Evolutionary conservation across 2,888 invertebrate species (phyloP), one percentile per base, ranked within the genome.

Genomic region (Ophion slaviceki): DNA sequence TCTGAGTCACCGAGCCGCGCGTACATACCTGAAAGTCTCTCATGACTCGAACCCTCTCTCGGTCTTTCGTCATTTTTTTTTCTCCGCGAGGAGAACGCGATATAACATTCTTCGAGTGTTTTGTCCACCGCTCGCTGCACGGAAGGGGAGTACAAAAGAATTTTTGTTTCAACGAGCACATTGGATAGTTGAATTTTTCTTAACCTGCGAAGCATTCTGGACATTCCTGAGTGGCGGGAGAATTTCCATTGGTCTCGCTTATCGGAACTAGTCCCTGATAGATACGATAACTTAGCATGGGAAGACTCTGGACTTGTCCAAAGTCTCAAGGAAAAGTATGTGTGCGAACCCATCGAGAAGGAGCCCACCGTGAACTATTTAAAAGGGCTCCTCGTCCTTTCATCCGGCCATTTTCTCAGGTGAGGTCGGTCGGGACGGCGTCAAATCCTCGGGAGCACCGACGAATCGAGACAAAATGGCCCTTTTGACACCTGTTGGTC

Each of bases 401-500:
- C 47, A 61, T 66, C 32, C 57, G 32, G 32, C 68, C 47, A 68
- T 61, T 66, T 78, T 82, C 59, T 82, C 78, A 78, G 71, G 77
- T 47, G 24, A 40, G n/a, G 7, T 36, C 28, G 20, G 62, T 24
- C 14, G 61, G 61, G 47, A 61, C 45, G n/a, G 20, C 20, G 17
- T 32, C 32, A 45, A 62, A 76, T 84, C 83, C 88, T 87, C 87
- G 87, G 14, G 87, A 87, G 87, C 90, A 80, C 86, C 90, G 90
- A 85, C 92, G 86, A 79, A 90, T 86, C 92, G 91, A 89, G 84
- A 90, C 89, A 87, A 89, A 86, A 76, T 53, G 84, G 74, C 79
- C 77, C 84, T 47, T 82, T 87, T 88, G 88, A 91, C 92, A 92
- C 93, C 92, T 93, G 92, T 90, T 91, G 84, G 81, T 47, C 10